Evolutionary conservation across 2,888 invertebrate species (phyloP).

Genomic region (Drosophila yooni): DNA sequence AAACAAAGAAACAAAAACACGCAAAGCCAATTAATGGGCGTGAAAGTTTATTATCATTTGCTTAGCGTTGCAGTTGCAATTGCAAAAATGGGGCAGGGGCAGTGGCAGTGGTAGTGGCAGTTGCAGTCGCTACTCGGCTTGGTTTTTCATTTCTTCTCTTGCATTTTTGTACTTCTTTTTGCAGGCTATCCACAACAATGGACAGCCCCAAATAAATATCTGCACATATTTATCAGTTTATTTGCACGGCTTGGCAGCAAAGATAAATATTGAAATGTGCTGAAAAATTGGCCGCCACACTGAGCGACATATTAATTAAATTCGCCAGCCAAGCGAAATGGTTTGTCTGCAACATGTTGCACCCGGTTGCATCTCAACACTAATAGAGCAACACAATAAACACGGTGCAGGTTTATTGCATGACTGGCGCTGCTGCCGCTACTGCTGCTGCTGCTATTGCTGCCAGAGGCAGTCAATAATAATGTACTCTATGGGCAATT

Average conservation of each 20-base stretch:
- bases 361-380: constrained; percentile 10
- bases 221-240: constrained; percentile 67
- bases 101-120: constrained; percentile 24
- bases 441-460: not conserved
- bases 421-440: constrained; percentile 4
- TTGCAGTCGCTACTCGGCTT: constrained; percentile 48
- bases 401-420: constrained; percentile 32
- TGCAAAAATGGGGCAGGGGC: constrained; percentile 33
- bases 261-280: constrained; percentile 68
- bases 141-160: constrained; percentile 6
- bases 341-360: constrained; percentile 44
- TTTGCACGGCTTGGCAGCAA: constrained; percentile 65
- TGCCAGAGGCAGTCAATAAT: constrained; percentile 28
- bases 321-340: constrained; percentile 1
- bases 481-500: constrained; percentile 69
- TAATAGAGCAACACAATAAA: constrained; percentile 16
- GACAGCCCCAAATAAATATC: constrained; percentile 36
- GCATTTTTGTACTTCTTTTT: not conserved
- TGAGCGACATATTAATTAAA: constrained; percentile 51
- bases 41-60: constrained; percentile 80
- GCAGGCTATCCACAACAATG: constrained; percentile 44
- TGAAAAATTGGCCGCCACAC: constrained; percentile 58
- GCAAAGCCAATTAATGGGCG: constrained; percentile 80
- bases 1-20: constrained; percentile 48
- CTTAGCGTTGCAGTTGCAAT: constrained; percentile 40